These are phyloP conservation scores for Xyliphius kryptos DNA, from an alignment of 2,113 vertebrate species.

Conservation along the genomic window DNA sequence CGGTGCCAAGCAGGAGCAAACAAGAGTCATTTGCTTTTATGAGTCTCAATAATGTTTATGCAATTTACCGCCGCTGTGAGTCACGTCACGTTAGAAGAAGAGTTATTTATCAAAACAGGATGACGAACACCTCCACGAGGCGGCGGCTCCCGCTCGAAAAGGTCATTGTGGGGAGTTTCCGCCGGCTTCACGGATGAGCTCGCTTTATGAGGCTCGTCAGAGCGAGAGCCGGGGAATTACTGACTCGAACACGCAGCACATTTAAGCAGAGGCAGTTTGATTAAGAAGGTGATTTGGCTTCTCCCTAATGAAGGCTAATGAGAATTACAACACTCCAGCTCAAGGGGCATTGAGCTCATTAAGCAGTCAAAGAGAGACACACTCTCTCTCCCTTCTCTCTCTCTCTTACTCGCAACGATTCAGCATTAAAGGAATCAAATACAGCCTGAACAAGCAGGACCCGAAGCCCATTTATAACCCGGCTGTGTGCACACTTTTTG, in stretches of 20 bases:
- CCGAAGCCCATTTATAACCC: conserved; percentile 18
- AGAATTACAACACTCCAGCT: conserved; percentile 43
- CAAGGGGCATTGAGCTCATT: conserved; percentile 36
- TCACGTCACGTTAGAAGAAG: conserved; percentile 57
- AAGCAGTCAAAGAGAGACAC: conserved; percentile 35
- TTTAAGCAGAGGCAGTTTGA: conserved; percentile 38
- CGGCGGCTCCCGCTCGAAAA: conserved; percentile 18
- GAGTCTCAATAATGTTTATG: conserved; percentile 71
- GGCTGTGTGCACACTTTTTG: not conserved
- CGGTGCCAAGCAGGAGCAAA: conserved; percentile 64
- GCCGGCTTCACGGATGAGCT: conserved; percentile 35
- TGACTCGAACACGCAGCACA: conserved; percentile 29
- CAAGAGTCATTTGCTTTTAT: conserved; percentile 69
- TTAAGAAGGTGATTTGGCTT: conserved; percentile 38
- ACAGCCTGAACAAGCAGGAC: conserved; percentile 8
- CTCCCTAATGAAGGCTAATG: conserved; percentile 43
- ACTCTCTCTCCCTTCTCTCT: not conserved
- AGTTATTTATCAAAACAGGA: conserved; percentile 54
- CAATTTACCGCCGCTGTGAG: conserved; percentile 72
- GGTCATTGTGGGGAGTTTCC: conserved; percentile 29
- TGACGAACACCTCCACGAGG: conserved; percentile 25
- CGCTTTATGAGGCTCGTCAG: conserved; percentile 37
- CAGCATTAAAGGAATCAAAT: conserved; percentile 21
- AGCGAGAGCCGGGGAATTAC: conserved; percentile 32
- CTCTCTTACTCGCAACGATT: not conserved